phyloP scores from a whole-genome alignment of 2,797 vertebrate genomes.

The Spatula versicolor region DNA sequence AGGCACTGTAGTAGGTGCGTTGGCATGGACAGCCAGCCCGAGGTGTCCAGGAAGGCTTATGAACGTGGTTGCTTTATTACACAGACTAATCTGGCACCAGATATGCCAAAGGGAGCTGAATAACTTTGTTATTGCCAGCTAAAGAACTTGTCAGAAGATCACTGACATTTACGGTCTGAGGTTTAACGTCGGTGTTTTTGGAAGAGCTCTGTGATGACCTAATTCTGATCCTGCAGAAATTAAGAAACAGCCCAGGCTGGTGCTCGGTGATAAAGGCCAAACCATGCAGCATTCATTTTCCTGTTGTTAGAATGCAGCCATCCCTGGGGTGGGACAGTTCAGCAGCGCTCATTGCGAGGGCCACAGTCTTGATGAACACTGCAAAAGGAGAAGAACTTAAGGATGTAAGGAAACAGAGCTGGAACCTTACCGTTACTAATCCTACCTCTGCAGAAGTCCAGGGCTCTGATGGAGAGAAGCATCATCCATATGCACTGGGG shows the following conservation, averaged over 20 bases:
- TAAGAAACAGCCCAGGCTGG: background rate
- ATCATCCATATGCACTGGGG: fast-evolving
- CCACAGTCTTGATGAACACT: background rate
- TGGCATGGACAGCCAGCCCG: fast-evolving
- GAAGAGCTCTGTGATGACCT: background rate
- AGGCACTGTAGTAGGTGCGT: background rate
- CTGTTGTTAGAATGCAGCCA: background rate
- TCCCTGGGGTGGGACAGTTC: background rate
- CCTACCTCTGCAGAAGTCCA: background rate
- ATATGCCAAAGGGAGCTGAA: fast-evolving
- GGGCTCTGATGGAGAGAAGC: background rate
- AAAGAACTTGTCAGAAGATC: background rate
- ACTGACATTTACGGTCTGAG: background rate
- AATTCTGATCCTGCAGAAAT: background rate
- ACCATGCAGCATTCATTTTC: background rate
- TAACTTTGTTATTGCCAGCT: background rate
- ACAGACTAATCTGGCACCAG: background rate
- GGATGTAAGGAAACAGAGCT: background rate
- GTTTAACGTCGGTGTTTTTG: background rate
- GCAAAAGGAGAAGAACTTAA: background rate
- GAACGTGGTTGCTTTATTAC: background rate
- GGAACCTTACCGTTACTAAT: background rate
- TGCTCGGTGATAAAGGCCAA: background rate
- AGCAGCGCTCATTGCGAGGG: background rate
- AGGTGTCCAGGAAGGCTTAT: background rate